phyloP scores from a whole-genome alignment of 2,888 invertebrate species.

The Lagria hirta region DNA sequence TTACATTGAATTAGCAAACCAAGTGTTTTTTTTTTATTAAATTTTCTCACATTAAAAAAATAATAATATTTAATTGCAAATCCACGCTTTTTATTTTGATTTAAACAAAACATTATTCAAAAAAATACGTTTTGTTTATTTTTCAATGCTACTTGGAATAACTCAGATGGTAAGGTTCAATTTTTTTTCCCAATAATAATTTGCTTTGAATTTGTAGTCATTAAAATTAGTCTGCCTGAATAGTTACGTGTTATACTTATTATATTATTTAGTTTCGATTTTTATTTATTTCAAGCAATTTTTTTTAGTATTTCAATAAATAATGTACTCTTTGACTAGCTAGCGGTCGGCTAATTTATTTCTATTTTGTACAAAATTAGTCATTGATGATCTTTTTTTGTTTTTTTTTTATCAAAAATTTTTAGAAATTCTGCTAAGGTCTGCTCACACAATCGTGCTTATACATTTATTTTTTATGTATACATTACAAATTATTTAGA shows the following conservation, averaged over 20 bases:
- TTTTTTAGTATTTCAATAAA: constrained; percentile 9
- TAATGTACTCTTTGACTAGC: constrained; percentile 9
- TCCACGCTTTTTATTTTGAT: constrained; percentile 40
- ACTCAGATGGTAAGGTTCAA: constrained; percentile 57
- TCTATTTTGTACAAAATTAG: neutral
- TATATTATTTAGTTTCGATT: constrained; percentile 36
- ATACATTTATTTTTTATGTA: no score
- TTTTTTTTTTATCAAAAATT: constrained; percentile 1
- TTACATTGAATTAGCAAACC: no score
- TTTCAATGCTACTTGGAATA: constrained; percentile 54
- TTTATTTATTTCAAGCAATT: constrained; percentile 27
- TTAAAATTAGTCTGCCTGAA: constrained; percentile 44
- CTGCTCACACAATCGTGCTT: no score
- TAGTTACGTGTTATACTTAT: constrained; percentile 32
- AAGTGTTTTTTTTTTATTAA: no score
- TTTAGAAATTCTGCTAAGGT: no score
- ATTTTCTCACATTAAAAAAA: no score
- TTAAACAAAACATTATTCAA: constrained; percentile 41
- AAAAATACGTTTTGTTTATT: constrained; percentile 44
- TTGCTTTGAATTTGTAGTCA: constrained; percentile 28
- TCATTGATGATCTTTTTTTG: neutral
- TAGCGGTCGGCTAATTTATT: constrained; percentile 17
- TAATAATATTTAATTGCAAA: constrained; percentile 21
- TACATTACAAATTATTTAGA: no score
- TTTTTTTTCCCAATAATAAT: constrained; percentile 38